Evolutionary conservation across 2,888 invertebrate species (phyloP), one percentile per base, ranked within the genome.

Genomic region (Rhingia campestris): DNA sequence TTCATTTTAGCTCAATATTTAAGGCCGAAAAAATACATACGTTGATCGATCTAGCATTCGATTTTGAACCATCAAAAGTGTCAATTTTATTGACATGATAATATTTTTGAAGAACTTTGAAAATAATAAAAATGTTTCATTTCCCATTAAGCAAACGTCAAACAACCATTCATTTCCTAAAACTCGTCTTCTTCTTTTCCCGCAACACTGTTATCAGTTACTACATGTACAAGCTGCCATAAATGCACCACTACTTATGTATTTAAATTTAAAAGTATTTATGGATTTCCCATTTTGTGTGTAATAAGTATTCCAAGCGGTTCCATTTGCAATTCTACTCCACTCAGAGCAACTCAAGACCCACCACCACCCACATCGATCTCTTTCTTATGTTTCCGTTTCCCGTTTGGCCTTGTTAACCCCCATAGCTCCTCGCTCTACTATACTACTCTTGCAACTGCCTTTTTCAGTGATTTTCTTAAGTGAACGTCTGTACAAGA

Each of bases 211-310:
- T 72, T 0, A 14, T 2, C n/a, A 10, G 45, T 22, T 22, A 22
- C 22, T 22, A n/a, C 5, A n/a, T 43, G 6, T 30, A 56, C 35
- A 14, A 45, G 30, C 56, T 51, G 35, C 12, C 37, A 43, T 53
- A 33, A 7, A 49, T 45, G 59, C 39, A 53, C 61, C 35, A 53
- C 54, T 22, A 49, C 41, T 70, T 59, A 39, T 53, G 59, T 43
- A 59, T 75, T 75, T 61, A 73, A 66, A 72, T 59, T 59, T 47
- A 12, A 53, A 66, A 58, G 56, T 66, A 79, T 79, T 79, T 79
- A 79, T 72, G 72, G 66, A 79, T 79, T 79, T 72, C 45, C 33
- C 72, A 64, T 79, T 79, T 79, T 79, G 58, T 59, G 59, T 79
- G 64, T 58, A 59, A 59, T 66, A 72, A 72, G 64, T 72, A 66